Conservation (phyloP, 2,888 invertebrate species). For the Halictus quadricinctus region DNA sequence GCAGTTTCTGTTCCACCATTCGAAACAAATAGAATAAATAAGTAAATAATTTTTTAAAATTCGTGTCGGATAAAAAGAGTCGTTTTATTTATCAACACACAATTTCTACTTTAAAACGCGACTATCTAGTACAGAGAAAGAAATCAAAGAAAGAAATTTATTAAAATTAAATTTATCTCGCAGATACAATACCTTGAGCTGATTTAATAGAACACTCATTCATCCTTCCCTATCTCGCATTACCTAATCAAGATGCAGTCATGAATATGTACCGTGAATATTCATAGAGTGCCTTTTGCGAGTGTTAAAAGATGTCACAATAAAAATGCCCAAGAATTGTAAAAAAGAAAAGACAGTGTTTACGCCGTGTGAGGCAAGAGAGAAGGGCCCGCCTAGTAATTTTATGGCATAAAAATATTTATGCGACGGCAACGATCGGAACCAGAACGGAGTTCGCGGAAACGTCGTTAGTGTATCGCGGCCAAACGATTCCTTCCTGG, state of each 20-base stretch:
- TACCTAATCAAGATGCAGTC: not conserved
- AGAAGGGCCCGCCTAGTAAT: not conserved
- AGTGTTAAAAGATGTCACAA: not conserved
- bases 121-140: too few species aligned
- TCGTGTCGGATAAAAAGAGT: too few species aligned
- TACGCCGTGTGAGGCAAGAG: not conserved
- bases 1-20: too few species aligned
- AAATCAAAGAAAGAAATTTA: not conserved
- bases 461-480: conserved; percentile 56
- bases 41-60: too few species aligned
- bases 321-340: not conserved
- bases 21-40: too few species aligned
- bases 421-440: conserved; percentile 11
- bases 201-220: not conserved
- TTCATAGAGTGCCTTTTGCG: not conserved
- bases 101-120: not conserved
- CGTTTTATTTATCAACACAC: too few species aligned
- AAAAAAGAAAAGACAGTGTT: not conserved
- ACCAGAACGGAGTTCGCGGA: conserved; percentile 42
- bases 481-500: conserved; percentile 56
- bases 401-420: conserved; percentile 26
- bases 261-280: not conserved
- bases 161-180: not conserved
- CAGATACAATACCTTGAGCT: not conserved
- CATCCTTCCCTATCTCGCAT: not conserved